Base-by-base conservation (phyloP, 2,888 invertebrate species). In the Parelbella ahira region DNA sequence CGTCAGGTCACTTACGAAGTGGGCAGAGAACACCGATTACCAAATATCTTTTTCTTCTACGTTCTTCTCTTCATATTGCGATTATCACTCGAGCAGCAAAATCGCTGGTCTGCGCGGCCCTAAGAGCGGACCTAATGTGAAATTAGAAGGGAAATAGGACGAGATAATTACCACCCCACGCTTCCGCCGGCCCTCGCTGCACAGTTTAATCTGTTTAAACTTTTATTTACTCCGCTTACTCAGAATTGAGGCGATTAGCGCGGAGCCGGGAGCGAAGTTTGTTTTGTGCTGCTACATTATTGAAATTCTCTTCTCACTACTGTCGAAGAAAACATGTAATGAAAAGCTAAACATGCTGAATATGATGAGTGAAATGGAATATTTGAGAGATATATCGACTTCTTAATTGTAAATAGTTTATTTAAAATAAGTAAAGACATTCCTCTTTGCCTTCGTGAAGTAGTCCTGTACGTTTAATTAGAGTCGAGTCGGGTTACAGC, bases 111-210 rank as follows among this genome's bases (percentile, higher is more conserved):
- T 71, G 48, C 43, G 44, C 50, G 38, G 20, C 34, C 47, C 47
- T 47, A 67, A 71, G 58, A 63, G 65, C 60, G 66, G 66, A 67
- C 70, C 75, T 69, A 70, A 73, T 75, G 70, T 73, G 66, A 78
- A 84, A 81, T 83, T 82, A 80, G 73, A 78, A 77, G 77, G 72
- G 77, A 79, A 83, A 81, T 80, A 80, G 81, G 80, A 81, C 79
- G 72, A 82, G 80, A 83, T 83, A 83, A 84, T 84, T 82, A 80
- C 66, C 61, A 58, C 58, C 49, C 44, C 52, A 48, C 56, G 54
- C 58, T 51, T 54, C 47, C 52, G 45, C 58, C 50, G 54, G 58
- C 67, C 67, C 74, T 74, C 77, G 69, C 83, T 80, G 38, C 74
- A 51, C 58, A 72, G 74, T 79, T 83, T 82, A 82, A 83, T 84